These are phyloP conservation scores for Acrobasis consociella DNA, from an alignment of 2,888 invertebrate species.

Conservation along the genomic window DNA sequence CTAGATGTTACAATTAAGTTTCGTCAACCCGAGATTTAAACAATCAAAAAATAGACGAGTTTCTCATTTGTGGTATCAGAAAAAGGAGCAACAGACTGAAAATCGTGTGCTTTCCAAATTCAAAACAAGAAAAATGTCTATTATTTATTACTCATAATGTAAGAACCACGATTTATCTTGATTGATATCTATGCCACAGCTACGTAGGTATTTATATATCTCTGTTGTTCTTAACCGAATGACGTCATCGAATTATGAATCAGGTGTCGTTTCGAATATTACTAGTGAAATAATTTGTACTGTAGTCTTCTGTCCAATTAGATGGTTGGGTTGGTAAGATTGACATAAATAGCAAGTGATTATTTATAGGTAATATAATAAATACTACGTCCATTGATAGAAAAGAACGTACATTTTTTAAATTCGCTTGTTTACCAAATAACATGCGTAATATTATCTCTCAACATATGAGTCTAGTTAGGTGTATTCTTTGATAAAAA, in stretches of 20 bases:
- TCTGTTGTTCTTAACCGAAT: conserved; percentile 20
- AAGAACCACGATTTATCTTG: not conserved
- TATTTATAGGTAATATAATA: not conserved
- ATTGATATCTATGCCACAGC: not conserved
- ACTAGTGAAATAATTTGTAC: not conserved
- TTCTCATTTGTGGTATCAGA: not conserved
- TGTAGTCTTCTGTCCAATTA: not conserved
- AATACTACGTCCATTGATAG: not conserved
- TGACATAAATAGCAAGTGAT: not conserved
- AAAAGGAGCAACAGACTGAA: not conserved
- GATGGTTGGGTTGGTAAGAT: conserved; percentile 1
- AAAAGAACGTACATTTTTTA: too few species aligned
- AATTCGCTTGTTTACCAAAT: too few species aligned
- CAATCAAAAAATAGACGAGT: not conserved
- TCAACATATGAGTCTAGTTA: too few species aligned
- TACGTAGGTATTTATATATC: conserved; percentile 6
- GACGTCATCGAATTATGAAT: conserved; percentile 28
- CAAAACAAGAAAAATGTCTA: not conserved
- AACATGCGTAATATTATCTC: too few species aligned
- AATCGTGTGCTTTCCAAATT: not conserved
- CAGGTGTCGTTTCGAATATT: too few species aligned
- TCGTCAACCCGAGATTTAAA: not conserved
- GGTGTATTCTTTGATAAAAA: too few species aligned
- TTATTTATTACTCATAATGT: not conserved
- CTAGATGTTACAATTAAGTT: not conserved